Evolutionary conservation across 1,140 invertebrate genomes (phyloP).

Genomic region (Aphelenchoides besseyi): DNA sequence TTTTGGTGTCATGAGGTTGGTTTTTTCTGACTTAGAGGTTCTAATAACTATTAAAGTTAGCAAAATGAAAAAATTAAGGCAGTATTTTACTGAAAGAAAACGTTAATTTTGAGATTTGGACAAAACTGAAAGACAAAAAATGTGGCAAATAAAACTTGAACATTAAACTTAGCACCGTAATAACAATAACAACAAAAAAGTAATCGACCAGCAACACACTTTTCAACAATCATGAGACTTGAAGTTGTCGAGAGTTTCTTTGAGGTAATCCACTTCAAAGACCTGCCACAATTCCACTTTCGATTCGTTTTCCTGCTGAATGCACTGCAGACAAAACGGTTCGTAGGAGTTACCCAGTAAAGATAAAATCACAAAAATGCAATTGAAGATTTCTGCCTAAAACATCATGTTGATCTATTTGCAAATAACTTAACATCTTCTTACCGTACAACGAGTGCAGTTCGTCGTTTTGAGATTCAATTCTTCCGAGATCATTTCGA

Average conservation of each 20-base stretch:
- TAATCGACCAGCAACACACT: no score
- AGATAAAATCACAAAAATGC: conserved; percentile 78
- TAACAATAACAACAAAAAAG: no score
- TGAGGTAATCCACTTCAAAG: neutral
- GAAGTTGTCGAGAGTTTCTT: neutral
- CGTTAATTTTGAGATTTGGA: no score
- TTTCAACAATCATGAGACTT: no score
- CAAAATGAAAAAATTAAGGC: no score
- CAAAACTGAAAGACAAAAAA: no score
- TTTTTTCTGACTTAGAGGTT: no score
- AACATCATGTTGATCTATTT: neutral
- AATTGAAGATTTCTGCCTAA: conserved; percentile 82
- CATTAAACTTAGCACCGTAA: no score
- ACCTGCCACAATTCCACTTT: conserved; percentile 4
- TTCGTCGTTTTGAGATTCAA: conserved; percentile 94
- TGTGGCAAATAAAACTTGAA: no score
- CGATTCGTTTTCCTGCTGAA: neutral
- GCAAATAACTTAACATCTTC: neutral
- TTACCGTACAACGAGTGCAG: conserved; percentile 90
- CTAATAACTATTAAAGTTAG: no score
- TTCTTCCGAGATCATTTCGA: conserved; percentile 85
- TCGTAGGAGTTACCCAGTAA: neutral
- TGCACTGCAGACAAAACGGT: conserved; percentile 1
- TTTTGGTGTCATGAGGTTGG: no score
- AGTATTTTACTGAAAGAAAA: no score